Evolutionary conservation across 2,797 vertebrate species (phyloP), one percentile per base, ranked within the genome.

Genomic region (Myioborus miniatus): DNA sequence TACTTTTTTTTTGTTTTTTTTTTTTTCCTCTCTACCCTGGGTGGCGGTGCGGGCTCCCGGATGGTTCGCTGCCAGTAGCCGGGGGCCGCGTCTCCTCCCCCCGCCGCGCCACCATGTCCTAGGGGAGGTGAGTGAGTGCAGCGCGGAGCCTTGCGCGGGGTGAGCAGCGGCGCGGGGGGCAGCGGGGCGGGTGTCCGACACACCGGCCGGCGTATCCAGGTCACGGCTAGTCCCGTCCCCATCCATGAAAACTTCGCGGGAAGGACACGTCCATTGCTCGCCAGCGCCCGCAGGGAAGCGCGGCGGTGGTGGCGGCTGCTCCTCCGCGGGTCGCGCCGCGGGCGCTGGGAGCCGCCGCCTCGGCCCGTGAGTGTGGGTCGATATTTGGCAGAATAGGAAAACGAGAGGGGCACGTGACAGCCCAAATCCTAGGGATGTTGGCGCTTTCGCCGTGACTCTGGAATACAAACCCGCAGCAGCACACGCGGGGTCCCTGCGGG

Each of bases 41-140:
- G 76, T 55, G 88, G 88, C 65, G 47, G 67, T 44, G 92, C 27
- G 96, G 67, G 89, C 91, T 74, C 76, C 72, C 63, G 82, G 89
- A 94, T 93, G 95, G 87, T 87, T 94, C 44, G 90, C 89, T 85
- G 59, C 95, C 94, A 53, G 89, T 91, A 96, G 74, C 91, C 50
- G 95, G 95, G 96, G 92, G 96, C 94, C 92, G 95, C 76, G 83
- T 93, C 90, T 88, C 96, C 95, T 95, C 47, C 64, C 83, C 93
- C 94, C 83, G 81, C 87, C 83, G 91, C 89, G 95, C 96, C 96
- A 96, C 91, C 97, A 98, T 98, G 97, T 97, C 97, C 97, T 97
- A 97, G 97, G 95, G 92, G 97, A 98, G 98, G 83, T 63, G 83
- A 84, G 98, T 98, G 97, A 98, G 98, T 97, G 94, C 92, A 47